Conservation (phyloP, 2,113 vertebrate species). For the Ibidorhyncha struthersii region DNA sequence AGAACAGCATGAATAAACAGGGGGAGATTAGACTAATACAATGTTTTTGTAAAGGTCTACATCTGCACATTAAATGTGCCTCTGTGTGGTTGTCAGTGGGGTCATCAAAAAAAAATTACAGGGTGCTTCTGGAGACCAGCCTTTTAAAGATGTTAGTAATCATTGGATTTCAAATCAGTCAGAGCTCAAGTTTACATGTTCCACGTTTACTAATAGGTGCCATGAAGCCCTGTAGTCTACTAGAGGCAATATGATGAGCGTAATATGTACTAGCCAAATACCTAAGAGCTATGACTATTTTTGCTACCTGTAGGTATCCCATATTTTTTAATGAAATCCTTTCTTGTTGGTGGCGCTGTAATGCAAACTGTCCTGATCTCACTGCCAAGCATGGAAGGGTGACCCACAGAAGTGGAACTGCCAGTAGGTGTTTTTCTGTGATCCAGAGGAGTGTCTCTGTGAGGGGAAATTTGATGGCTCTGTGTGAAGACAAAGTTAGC, state of each 20-base stretch:
- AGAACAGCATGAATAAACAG: background rate
- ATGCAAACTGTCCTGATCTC: background rate
- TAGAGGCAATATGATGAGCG: background rate
- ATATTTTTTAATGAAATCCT: background rate
- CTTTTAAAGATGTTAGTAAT: background rate
- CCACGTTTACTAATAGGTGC: background rate
- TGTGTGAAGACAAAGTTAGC: background rate
- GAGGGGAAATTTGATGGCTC: background rate
- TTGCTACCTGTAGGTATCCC: background rate
- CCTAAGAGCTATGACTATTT: background rate
- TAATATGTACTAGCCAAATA: background rate
- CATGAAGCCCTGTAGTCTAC: background rate
- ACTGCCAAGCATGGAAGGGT: background rate
- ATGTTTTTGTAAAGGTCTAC: background rate
- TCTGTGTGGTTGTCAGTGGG: background rate
- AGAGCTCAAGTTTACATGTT: background rate
- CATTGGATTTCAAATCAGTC: background rate
- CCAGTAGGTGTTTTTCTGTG: background rate
- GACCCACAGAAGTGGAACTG: background rate
- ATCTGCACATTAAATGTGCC: background rate
- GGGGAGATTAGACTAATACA: background rate
- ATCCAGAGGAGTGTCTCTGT: background rate
- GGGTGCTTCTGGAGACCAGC: background rate
- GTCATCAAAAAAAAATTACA: background rate
- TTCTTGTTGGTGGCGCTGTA: background rate